A percentile compares a stretch with the other conserved stretches of the same genome.
These are phyloP conservation scores for Heterodera filipjevi DNA, from an alignment of 2,888 invertebrate genomes.

Conservation along the genomic window DNA sequence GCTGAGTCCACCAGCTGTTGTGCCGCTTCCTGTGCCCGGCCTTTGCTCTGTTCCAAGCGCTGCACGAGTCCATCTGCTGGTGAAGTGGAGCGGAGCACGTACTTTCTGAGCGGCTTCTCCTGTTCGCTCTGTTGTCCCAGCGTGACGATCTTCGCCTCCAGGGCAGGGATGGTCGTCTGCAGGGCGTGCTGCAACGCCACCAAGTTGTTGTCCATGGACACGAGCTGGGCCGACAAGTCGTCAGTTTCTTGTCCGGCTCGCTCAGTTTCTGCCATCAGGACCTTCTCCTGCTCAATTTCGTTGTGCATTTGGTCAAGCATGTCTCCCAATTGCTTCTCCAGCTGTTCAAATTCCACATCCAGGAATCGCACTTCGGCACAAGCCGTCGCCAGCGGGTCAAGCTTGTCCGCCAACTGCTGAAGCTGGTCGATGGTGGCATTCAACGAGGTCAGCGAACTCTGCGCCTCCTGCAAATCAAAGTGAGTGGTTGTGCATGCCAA, in stretches of 20 bases:
- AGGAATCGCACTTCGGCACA: constrained; percentile 54
- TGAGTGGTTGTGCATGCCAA: no score
- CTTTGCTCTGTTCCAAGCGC: not conserved
- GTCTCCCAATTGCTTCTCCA: constrained; percentile 47
- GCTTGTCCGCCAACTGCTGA: constrained; percentile 49
- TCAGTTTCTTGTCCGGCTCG: constrained; percentile 12
- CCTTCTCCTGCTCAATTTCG: constrained; percentile 36
- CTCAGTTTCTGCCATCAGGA: constrained; percentile 25
- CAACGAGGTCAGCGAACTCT: not conserved
- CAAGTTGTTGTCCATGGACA: not conserved
- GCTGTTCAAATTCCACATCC: constrained; percentile 54
- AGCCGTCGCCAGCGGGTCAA: constrained; percentile 51
- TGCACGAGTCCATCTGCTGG: not conserved
- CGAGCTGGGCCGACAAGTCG: constrained; percentile 12
- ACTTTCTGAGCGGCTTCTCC: not conserved
- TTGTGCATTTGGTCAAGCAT: constrained; percentile 29
- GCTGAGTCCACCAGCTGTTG: not conserved
- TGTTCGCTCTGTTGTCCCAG: not conserved
- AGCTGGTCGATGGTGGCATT: constrained; percentile 33
- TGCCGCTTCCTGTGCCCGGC: not conserved
- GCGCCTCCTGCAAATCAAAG: constrained; percentile 3
- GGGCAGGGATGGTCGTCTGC: constrained; percentile 19
- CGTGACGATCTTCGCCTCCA: constrained; percentile 5
- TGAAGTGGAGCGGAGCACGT: not conserved
- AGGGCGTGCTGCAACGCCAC: constrained; percentile 7